Conservation (phyloP, 2,113 vertebrate species). For the Alethe castanea region DNA sequence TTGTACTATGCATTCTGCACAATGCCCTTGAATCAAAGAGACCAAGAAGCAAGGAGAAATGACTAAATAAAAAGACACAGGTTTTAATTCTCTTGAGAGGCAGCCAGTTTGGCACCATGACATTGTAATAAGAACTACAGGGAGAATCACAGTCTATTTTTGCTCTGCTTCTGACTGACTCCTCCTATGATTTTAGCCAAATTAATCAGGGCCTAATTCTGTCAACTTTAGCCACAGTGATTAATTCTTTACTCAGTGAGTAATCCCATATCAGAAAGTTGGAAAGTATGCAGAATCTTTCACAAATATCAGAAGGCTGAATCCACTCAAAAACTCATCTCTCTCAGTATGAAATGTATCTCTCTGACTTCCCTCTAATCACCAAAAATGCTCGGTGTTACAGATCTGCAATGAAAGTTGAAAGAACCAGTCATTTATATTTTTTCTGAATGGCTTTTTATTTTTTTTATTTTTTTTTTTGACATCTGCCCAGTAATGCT, state of each 20-base stretch:
- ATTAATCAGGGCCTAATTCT: constrained; percentile 15
- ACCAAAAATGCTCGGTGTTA: background rate
- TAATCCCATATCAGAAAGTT: background rate
- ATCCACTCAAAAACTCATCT: background rate
- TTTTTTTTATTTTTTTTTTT: background rate
- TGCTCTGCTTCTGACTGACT: background rate
- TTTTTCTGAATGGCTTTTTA: background rate
- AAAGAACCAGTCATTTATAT: background rate
- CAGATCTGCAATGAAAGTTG: background rate
- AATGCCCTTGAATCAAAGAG: background rate
- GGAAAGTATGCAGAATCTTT: background rate
- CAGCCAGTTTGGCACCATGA: background rate
- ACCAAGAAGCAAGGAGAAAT: background rate
- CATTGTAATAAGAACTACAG: background rate
- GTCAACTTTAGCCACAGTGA: background rate
- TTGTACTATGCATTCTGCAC: background rate
- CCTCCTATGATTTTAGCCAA: background rate
- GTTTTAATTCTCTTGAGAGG: background rate
- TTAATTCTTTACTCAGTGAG: background rate
- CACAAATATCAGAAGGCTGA: background rate
- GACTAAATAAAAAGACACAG: background rate
- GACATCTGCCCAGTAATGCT: background rate
- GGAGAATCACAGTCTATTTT: background rate
- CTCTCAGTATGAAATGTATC: background rate
- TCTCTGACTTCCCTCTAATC: background rate